These are phyloP conservation scores for Timandra comae DNA, from an alignment of 2,888 invertebrate species.

Conservation along the genomic window DNA sequence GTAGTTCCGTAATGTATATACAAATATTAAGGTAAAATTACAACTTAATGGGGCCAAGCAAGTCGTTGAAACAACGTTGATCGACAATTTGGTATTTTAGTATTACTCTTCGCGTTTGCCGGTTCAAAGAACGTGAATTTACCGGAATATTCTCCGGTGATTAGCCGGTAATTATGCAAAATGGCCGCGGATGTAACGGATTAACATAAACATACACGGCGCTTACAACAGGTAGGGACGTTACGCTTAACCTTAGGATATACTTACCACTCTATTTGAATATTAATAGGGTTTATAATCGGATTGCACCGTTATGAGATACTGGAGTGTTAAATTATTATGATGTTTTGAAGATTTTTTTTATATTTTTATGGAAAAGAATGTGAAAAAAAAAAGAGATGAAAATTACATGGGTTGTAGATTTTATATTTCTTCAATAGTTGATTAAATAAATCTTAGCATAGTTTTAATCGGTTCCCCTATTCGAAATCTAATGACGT, in stretches of 20 bases:
- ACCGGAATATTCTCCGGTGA: conserved; percentile 26
- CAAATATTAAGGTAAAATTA: too few species aligned
- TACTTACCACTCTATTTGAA: neutral
- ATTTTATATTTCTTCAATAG: too few species aligned
- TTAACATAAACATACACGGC: conserved; percentile 29
- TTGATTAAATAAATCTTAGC: too few species aligned
- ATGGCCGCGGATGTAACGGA: conserved; percentile 17
- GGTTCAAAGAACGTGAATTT: conserved; percentile 11
- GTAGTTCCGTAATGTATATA: too few species aligned
- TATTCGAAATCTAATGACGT: too few species aligned
- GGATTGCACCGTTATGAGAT: neutral
- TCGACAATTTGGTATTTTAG: neutral
- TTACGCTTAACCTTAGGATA: neutral
- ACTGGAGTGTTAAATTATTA: too few species aligned
- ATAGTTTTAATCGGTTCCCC: too few species aligned
- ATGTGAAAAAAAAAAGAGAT: too few species aligned
- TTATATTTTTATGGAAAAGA: too few species aligned
- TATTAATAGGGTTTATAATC: neutral
- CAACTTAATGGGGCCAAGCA: too few species aligned
- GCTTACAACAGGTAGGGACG: conserved; percentile 17
- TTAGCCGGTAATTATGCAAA: conserved; percentile 37
- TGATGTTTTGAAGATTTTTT: too few species aligned
- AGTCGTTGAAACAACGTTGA: neutral
- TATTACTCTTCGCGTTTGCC: neutral
- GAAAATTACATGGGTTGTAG: too few species aligned